Base-by-base conservation (phyloP, 2,797 vertebrate genomes). In the Hypotaenidia okinawae region DNA sequence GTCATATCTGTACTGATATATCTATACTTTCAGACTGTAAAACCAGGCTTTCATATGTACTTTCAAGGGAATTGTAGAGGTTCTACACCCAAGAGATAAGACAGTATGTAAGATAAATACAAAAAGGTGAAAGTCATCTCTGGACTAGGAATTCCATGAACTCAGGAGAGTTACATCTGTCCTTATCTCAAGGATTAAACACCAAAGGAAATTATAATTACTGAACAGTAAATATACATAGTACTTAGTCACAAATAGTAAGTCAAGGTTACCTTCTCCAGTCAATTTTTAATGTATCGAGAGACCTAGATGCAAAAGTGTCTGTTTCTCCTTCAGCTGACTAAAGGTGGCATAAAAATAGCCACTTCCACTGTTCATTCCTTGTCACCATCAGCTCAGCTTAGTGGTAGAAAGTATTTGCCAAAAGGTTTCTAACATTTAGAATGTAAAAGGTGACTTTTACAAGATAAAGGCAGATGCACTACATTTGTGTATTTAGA, bases 241-340 rank as follows among this genome's bases (percentile, higher is more conserved):
- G 63, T 64, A 76, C 58, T 94, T 51, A 93, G 63, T 88, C 28
- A 94, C 54, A 95, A 90, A 85, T 47, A 75, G 15, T 70, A 78
- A 94, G 49, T 94, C 85, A 96, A 97, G 80, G 90, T 93, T 84
- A 93, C 80, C 68, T 94, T 87, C 86, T 93, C 10, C 21, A 74
- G 77, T 87, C 89, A 93, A 67, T 61, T 83, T 79, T 79, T 90
- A 64, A 39, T 70, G 25, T 81, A 51, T 76, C 1, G 1, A 80
- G 81, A 90, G 70, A 89, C 70, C 28, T 89, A 82, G 66, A 86
- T 93, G 76, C 23, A 61, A 47, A 94, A 94, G 59, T 73, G 69
- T 63, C 1, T 3, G 9, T 82, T 91, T 73, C 55, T 30, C 52
- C 59, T 94, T 94, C 59, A 79, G 28, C 61, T 80, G 39, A 85